These are phyloP conservation scores for Chrysolina americana DNA, from an alignment of 2,888 invertebrate genomes.

Conservation along the genomic window DNA sequence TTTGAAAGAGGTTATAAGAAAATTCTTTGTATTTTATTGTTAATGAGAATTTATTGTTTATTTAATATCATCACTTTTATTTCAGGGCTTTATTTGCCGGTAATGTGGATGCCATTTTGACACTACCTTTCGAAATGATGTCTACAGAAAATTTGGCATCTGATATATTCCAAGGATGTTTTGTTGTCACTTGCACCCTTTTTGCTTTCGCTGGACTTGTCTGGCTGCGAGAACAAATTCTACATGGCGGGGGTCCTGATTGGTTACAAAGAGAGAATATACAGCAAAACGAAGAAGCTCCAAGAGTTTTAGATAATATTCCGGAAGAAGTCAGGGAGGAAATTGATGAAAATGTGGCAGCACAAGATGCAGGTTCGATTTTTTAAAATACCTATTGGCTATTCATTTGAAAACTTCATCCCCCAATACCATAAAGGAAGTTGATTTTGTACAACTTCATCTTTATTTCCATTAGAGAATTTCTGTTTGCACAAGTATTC, in stretches of 20 bases:
- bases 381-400: neutral
- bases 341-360: slow-evolving; percentile 59
- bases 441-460: too few species aligned
- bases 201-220: slow-evolving; percentile 97
- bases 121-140: slow-evolving; percentile 91
- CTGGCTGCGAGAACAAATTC: slow-evolving; percentile 97
- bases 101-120: slow-evolving; percentile 87
- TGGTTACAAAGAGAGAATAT: slow-evolving; percentile 89
- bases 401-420: too few species aligned
- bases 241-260: slow-evolving; percentile 97
- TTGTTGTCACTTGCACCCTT: slow-evolving; percentile 96
- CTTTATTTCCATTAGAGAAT: too few species aligned
- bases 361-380: slow-evolving; percentile 41
- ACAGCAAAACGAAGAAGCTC: slow-evolving; percentile 66
- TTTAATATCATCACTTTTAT: slow-evolving; percentile 4
- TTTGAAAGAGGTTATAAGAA: neutral
- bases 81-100: slow-evolving; percentile 89
- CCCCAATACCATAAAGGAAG: too few species aligned
- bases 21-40: neutral
- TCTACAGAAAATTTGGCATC: slow-evolving; percentile 93
- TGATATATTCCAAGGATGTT: slow-evolving; percentile 96
- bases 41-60: neutral
- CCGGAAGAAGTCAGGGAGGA: slow-evolving; percentile 60
- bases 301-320: slow-evolving; percentile 64
- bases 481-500: too few species aligned